Conservation (phyloP, 2,888 invertebrate species). For the Phytoseiulus persimilis region DNA sequence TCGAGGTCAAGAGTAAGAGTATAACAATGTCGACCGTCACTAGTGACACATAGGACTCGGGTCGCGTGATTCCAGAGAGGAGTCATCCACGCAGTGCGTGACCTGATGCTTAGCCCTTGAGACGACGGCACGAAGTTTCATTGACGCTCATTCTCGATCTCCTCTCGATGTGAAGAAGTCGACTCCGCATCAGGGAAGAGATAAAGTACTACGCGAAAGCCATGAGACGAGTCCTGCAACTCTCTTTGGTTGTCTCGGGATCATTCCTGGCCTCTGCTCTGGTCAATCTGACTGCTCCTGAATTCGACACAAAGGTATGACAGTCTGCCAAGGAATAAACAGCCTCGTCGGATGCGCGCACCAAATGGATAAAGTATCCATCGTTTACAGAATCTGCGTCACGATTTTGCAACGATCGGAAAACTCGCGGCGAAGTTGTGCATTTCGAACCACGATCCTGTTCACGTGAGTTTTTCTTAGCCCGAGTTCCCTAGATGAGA, state of each 20-base stretch:
- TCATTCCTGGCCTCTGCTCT: background rate
- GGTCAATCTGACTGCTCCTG: slow-evolving; percentile 5
- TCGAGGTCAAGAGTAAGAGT: too few relatives aligned
- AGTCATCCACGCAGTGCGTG: background rate
- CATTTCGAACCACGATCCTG: background rate
- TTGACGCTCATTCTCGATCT: background rate
- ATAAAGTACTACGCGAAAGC: background rate
- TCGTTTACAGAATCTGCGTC: background rate
- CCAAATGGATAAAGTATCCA: too few relatives aligned
- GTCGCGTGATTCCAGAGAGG: background rate
- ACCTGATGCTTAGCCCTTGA: background rate
- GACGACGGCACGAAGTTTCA: background rate
- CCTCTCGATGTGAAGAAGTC: background rate
- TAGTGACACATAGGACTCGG: too few relatives aligned
- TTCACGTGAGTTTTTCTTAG: background rate
- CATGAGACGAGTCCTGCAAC: background rate
- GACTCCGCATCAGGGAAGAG: background rate
- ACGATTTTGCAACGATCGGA: background rate
- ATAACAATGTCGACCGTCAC: too few relatives aligned
- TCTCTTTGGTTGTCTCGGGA: background rate
- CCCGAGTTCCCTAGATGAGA: background rate
- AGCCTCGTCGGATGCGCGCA: too few relatives aligned
- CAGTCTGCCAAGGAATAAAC: background rate
- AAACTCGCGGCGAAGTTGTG: background rate
- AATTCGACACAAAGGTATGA: slow-evolving; percentile 10